These are phyloP conservation scores for Zaprionus kolodkinae DNA, from an alignment of 1,140 invertebrate species.

Conservation along the genomic window DNA sequence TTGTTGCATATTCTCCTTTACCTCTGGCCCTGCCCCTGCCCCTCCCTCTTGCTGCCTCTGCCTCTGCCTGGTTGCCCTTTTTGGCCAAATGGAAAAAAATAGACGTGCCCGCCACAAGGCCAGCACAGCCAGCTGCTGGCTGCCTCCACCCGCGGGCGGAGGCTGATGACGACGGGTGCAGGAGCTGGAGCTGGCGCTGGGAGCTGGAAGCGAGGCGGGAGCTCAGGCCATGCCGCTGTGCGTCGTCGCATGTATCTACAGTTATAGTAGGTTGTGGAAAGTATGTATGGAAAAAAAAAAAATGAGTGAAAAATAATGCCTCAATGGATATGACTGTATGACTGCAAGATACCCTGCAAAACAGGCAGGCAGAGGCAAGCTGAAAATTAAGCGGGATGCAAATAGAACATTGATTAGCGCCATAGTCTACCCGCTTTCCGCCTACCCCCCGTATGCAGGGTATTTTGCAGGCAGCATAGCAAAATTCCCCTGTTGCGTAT, in stretches of 20 bases:
- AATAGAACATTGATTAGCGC: background rate
- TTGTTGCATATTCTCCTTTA: slow-evolving; percentile 76
- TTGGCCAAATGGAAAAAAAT: slow-evolving; percentile 79
- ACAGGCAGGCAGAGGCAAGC: background rate
- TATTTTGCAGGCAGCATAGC: slow-evolving; percentile 41
- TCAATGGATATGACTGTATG: background rate
- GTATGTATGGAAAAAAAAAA: slow-evolving; percentile 24
- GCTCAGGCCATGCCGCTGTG: slow-evolving; percentile 5
- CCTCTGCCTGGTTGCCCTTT: slow-evolving; percentile 42
- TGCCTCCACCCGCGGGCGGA: background rate
- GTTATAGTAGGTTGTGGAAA: slow-evolving; percentile 58
- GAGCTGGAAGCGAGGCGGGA: background rate
- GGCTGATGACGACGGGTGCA: background rate
- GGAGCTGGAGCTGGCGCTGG: background rate
- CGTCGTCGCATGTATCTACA: slow-evolving; percentile 40
- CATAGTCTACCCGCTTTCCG: background rate
- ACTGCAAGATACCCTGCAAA: slow-evolving; percentile 9
- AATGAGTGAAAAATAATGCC: slow-evolving; percentile 2
- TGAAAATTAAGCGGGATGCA: background rate
- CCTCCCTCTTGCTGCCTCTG: background rate
- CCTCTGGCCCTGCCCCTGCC: slow-evolving; percentile 17
- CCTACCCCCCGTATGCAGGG: background rate
- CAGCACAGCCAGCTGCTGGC: slow-evolving; percentile 20
- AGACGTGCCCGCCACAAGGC: slow-evolving; percentile 63
- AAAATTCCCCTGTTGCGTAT: slow-evolving; percentile 83